Base-by-base conservation (phyloP, 2,888 invertebrate genomes). In the Philereme transversata region DNA sequence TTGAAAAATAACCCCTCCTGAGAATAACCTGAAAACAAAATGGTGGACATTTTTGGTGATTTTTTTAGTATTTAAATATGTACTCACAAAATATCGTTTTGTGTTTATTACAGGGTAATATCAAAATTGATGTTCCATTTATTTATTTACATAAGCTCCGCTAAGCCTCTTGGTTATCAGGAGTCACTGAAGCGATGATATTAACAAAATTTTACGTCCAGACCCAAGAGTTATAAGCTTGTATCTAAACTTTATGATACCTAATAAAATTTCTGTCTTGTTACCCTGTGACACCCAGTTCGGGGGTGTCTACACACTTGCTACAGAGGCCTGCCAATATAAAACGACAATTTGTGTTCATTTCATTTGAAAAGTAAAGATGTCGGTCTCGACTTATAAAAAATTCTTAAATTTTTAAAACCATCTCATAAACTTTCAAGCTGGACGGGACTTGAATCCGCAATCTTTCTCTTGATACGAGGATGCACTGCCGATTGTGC, bases 191-290 rank as follows among this genome's bases (percentile, higher is more conserved):
- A 45, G 58, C 55, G 52, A 48, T 55, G 61, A 65, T 65, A 59
- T 65, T 64, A 69, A 65, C 55, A 63, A 61, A 60, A 55, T 67
- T 63, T 64, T 57, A 69, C 57, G 57, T 60, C 48, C 48, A 50
- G 58, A 51, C 36, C 54, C 54, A 46, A 49, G 54, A 65, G 47
- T 63, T 53, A 61, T 56, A 53, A n/a, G 51, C 10, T 46, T 54
- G 53, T 51, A 61, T 53, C 50, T 55, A 22, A 50, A 56, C 61
- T 67, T 67, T 59, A 66, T 64, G 58, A 8, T 38, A 40, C 51
- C 51, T 51, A 40, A 50, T 51, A 51, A 57, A 57, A 57, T 51
- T n/a, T 51, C 46, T 36, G 34, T 57, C 45, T 10, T 40, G 49
- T 48, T 41, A 34, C 41, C n/a, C 36, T 46, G 11, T 36, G 51